These are phyloP conservation scores for Rhadinocentrus ornatus DNA, from an alignment of 2,797 vertebrate genomes.

Conservation along the genomic window DNA sequence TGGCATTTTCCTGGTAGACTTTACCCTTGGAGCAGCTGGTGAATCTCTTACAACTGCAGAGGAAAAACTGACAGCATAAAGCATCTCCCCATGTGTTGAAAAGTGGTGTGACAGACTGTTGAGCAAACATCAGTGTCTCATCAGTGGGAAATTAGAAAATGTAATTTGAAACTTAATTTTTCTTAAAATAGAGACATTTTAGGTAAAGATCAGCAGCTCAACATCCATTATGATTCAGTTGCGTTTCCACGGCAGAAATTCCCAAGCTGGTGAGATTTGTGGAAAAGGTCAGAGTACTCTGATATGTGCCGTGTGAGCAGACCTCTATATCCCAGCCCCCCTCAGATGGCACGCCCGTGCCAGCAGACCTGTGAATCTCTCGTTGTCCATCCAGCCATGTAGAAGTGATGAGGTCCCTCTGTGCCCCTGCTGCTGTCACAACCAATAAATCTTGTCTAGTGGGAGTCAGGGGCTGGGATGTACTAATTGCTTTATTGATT, in stretches of 20 bases:
- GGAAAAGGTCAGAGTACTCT: constrained; percentile 54
- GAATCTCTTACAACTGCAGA: neutral
- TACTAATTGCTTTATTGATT: constrained; percentile 84
- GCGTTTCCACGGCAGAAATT: constrained; percentile 6
- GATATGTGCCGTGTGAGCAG: constrained; percentile 31
- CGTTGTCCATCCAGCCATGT: constrained; percentile 38
- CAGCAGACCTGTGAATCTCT: constrained; percentile 31
- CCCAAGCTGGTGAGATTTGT: constrained; percentile 20
- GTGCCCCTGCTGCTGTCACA: constrained; percentile 47
- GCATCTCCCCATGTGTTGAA: neutral
- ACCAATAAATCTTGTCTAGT: constrained; percentile 71
- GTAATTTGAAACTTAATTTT: neutral
- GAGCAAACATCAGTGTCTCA: neutral
- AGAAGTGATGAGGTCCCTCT: constrained; percentile 67
- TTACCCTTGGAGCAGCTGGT: neutral
- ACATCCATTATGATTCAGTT: constrained; percentile 25
- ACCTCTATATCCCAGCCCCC: constrained; percentile 21
- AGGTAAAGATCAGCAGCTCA: constrained; percentile 19
- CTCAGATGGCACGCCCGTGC: constrained; percentile 19
- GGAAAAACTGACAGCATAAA: neutral
- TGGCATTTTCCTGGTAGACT: too few species aligned
- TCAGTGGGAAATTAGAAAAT: neutral
- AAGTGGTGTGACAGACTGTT: neutral
- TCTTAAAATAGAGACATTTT: neutral
- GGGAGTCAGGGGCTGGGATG: constrained; percentile 65